Base-by-base conservation (phyloP, 1,140 invertebrate species). In the Aphaenogaster ashmeadi region DNA sequence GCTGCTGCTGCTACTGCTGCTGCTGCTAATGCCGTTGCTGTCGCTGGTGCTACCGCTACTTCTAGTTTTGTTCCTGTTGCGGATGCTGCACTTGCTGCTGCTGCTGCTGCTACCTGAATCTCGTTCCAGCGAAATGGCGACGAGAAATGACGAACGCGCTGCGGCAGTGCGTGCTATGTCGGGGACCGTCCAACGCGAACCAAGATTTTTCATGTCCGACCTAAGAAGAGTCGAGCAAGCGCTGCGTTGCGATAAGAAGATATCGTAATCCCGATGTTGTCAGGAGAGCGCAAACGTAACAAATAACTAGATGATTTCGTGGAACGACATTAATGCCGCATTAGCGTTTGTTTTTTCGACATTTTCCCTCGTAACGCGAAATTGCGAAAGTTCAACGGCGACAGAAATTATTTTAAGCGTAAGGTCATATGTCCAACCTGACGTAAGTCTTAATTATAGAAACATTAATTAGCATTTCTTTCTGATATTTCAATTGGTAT, bases 171-270 rank as follows among this genome's bases (percentile, higher is more conserved):
- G 94, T 95, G 94, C 94, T 95, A 95, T 95, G 94, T 94, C 95
- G 94, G 95, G 94, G 94, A 95, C 94, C 95, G 94, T 95, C 95
- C 94, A 95, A 94, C 94, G 94, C 94, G 94, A 95, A 95, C 94
- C 95, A 95, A 95, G 94, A 95, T 95, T 95, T 95, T 95, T 95
- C 95, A 95, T 95, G 95, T 95, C 95, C 95, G 94, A 95, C 94
- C 94, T 95, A 47, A 60, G 80, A 84, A 33, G 41, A 75, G 54
- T 11, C 80, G 69, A 75, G 27, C 80, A 83, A 83, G 67, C 41
- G 69, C n/a, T 60, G 54, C 80, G 78, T 80, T 69, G 80, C 69
- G 80, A 84, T 75, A 84, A 84, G 69, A 38, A 58, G 56, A 75
- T 84, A 50, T 21, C 54, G 54, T 50, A 38, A 75, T 60, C 27